A percentile compares a stretch with the other conserved stretches of the same genome.
These are phyloP conservation scores for Solenopsis fugax DNA, from an alignment of 1,140 invertebrate species.

Conservation along the genomic window DNA sequence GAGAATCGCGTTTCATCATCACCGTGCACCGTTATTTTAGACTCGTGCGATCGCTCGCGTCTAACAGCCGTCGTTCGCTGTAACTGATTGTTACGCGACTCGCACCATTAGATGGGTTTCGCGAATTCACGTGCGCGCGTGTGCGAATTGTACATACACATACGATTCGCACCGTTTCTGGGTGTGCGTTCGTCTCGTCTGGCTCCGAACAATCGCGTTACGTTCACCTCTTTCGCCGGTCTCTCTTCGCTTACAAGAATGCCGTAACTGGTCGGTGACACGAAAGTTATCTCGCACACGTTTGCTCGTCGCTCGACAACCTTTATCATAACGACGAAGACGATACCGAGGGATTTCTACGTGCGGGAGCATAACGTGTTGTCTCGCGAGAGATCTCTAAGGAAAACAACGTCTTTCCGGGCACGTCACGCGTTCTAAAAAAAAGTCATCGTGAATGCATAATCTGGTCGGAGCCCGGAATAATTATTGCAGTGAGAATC, in stretches of 20 bases:
- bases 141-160: background rate
- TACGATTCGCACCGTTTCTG: background rate
- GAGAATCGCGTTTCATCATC: slow-evolving; percentile 5
- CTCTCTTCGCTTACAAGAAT: background rate
- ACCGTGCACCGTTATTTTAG: slow-evolving; percentile 16
- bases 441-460: background rate
- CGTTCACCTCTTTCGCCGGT: slow-evolving; percentile 25
- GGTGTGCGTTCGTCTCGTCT: slow-evolving; percentile 11
- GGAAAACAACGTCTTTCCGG: slow-evolving; percentile 9
- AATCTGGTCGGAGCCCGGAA: background rate
- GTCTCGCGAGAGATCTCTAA: background rate
- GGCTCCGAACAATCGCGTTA: slow-evolving; percentile 37
- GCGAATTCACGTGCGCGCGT: background rate
- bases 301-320: slow-evolving; percentile 19
- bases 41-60: slow-evolving; percentile 7
- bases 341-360: background rate
- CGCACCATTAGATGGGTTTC: slow-evolving; percentile 36
- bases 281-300: background rate
- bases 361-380: background rate
- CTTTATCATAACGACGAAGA: background rate
- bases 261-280: slow-evolving; percentile 35
- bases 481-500: background rate
- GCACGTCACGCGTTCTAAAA: background rate
- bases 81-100: slow-evolving; percentile 8
- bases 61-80: slow-evolving; percentile 2